A percentile compares a stretch with the other conserved stretches of the same genome.
These are phyloP conservation scores for Bemisia tabaci DNA, from an alignment of 1,140 invertebrate species.

Conservation along the genomic window DNA sequence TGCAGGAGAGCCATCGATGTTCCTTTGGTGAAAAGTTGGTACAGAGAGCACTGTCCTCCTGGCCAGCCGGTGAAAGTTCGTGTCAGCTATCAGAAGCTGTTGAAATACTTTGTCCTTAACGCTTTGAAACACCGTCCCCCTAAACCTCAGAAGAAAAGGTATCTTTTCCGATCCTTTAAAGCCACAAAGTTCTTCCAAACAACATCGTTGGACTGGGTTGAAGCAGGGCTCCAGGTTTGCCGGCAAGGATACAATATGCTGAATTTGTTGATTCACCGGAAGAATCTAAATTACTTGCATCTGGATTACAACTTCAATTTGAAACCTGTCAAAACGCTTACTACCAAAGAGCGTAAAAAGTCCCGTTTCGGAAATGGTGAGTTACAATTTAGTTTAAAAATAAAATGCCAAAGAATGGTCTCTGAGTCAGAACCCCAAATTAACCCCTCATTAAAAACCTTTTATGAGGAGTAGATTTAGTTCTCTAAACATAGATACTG, in stretches of 20 bases:
- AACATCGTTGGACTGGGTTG: conserved; percentile 98
- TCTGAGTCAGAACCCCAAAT: too few species aligned
- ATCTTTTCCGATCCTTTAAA: conserved; percentile 97
- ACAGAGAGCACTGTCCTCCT: conserved; percentile 93
- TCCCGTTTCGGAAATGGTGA: conserved; percentile 96
- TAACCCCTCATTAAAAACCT: too few species aligned
- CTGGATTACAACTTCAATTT: conserved; percentile 99
- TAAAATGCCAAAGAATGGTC: too few species aligned
- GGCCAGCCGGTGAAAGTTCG: conserved; percentile 98
- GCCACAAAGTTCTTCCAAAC: conserved; percentile 99
- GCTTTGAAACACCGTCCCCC: conserved; percentile 92
- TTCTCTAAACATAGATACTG: too few species aligned
- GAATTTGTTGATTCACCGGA: conserved; percentile 95
- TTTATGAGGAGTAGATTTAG: too few species aligned
- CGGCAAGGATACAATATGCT: conserved; percentile 99
- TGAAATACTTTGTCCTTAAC: conserved; percentile 98
- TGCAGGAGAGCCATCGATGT: conserved; percentile 87
- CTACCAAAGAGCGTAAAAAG: conserved; percentile 98
- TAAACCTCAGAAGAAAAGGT: conserved; percentile 97
- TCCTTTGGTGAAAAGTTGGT: conserved; percentile 95
- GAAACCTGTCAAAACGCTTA: conserved; percentile 98
- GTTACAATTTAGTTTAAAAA: too few species aligned
- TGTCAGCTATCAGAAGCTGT: conserved; percentile 96
- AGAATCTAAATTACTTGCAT: conserved; percentile 98
- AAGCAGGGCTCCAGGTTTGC: conserved; percentile 95